Evolutionary conservation across 2,113 vertebrate species (phyloP).

Genomic region (Sander lucioperca): DNA sequence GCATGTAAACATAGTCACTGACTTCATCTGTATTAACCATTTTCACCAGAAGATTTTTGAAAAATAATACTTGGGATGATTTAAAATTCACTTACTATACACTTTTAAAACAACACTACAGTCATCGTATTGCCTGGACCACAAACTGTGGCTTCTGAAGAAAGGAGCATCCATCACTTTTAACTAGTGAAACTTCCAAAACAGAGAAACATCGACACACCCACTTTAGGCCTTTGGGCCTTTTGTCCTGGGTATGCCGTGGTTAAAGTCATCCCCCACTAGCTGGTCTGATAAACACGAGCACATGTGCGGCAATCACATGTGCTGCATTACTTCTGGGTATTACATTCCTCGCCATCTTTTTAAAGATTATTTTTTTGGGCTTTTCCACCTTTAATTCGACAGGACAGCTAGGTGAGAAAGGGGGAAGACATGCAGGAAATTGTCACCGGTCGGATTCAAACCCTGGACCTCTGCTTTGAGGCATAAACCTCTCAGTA

Average conservation of each 20-base stretch:
- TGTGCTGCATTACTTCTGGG: slow-evolving; percentile 41
- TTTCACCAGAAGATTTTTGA: slow-evolving; percentile 1
- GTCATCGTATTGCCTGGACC: not conserved
- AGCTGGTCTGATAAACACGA: slow-evolving; percentile 1
- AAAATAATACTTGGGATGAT: not conserved
- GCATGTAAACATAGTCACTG: too few relatives aligned
- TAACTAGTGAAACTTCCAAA: not conserved
- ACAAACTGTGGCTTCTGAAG: not conserved
- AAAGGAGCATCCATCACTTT: not conserved
- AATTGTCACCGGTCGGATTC: too few relatives aligned
- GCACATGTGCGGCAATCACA: slow-evolving; percentile 36
- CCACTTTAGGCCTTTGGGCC: not conserved
- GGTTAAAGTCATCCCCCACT: not conserved
- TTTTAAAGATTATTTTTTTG: not conserved
- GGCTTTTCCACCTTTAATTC: too few relatives aligned
- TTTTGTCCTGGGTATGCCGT: not conserved
- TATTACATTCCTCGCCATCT: slow-evolving; percentile 17
- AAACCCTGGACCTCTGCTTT: too few relatives aligned
- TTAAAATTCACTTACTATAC: not conserved
- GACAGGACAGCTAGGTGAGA: too few relatives aligned
- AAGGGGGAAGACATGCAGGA: too few relatives aligned
- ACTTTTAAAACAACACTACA: not conserved
- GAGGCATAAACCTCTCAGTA: too few relatives aligned
- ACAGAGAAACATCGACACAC: not conserved
- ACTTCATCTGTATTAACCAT: not conserved